A percentile compares a stretch with the other conserved stretches of the same genome.
phyloP scores from a whole-genome alignment of 2,888 invertebrate species.

The Lasioglossum oenotherae region DNA sequence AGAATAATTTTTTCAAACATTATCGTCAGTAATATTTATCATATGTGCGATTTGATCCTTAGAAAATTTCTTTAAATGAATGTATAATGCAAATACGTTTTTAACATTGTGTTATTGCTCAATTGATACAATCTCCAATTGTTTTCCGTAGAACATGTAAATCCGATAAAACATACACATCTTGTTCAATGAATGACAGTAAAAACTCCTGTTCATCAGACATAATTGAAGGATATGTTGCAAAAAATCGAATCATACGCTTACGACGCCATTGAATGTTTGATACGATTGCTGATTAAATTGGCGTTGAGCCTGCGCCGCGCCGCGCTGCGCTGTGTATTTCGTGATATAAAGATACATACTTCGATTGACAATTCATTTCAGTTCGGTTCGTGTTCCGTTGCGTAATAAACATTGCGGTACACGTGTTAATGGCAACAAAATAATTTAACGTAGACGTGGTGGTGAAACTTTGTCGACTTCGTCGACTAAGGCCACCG shows the following conservation, averaged over 20 bases:
- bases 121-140: neutral
- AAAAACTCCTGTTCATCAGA: neutral
- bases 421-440: slow-evolving; percentile 60
- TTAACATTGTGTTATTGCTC: neutral
- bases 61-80: neutral
- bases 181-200: neutral
- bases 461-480: slow-evolving; percentile 44
- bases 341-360: slow-evolving; percentile 34
- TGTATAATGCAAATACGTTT: neutral
- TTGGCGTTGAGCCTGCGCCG: neutral
- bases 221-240: neutral
- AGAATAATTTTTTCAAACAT: neutral
- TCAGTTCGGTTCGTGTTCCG: slow-evolving; percentile 23
- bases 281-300: neutral
- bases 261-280: neutral
- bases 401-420: slow-evolving; percentile 67
- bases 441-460: slow-evolving; percentile 66
- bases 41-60: neutral
- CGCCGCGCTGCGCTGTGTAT: neutral
- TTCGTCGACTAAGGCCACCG: slow-evolving; percentile 41
- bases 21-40: neutral
- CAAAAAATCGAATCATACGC: neutral
- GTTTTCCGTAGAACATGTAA: neutral
- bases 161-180: neutral
- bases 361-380: slow-evolving; percentile 66